Base-by-base conservation (phyloP, 2,113 vertebrate species). In the Loxodonta africana region DNA sequence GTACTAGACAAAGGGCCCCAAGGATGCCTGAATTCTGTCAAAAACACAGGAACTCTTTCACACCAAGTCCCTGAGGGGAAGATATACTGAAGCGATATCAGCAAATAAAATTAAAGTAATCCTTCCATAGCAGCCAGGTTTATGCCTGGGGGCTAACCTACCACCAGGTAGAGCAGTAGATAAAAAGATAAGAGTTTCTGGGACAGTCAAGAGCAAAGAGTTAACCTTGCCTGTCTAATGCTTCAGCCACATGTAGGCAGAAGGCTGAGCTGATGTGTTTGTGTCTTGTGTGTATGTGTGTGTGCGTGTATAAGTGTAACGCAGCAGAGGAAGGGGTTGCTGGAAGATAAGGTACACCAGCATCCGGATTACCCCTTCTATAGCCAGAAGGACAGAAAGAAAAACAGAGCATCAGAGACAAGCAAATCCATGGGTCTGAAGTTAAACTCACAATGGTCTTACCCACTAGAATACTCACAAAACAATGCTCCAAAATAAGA, bases 271-370 rank as follows among this genome's bases (percentile, higher is more conserved):
- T 62, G 71, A 17, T 48, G 9, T 44, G 60, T 88, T 51, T n/a
- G 62, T 73, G 83, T 23, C 21, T 12, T 12, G 12, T 25, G 1
- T 83, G 53, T 30, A 18, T 30, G 6, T 48, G 41, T 53, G 2
- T 5, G 33, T 73, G 74, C 25, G 18, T 71, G 62, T 26, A 44
- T 74, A n/a, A 33, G 51, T 44, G 11, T 14, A 23, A 28, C 11
- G 11, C 25, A 41, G 20, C 18, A 12, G 2, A 17, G 9, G 30
- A 9, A 9, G 1, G 30, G 6, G 1, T 18, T 25, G 15, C 9
- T 60, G 15, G 23, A 63, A 90, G 20, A 30, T 28, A n/a, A 82
- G 44, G 69, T n/a, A 62, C 21, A 62, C 21, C 74, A 60, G 26
- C 2, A 53, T 18, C 37, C 51, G 62, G 51, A 51, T 5, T 69